phyloP scores from a whole-genome alignment of 92 coral and sea anemone species.

The Palythoa grandis region DNA sequence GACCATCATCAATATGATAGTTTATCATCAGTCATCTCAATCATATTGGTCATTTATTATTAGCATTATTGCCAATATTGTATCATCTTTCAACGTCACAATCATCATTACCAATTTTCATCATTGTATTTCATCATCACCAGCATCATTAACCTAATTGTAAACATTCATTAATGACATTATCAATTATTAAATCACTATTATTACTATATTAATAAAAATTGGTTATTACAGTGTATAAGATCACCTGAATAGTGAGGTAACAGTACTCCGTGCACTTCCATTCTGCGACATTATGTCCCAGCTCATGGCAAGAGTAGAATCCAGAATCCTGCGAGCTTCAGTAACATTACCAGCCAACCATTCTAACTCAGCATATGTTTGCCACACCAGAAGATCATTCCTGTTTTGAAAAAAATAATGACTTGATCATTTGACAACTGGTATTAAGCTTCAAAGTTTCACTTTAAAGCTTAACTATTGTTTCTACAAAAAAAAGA shows the following conservation, averaged over 20 bases:
- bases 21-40: too few species aligned
- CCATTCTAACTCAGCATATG: constrained; percentile 82
- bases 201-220: background rate
- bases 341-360: constrained; percentile 76
- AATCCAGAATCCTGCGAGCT: constrained; percentile 79
- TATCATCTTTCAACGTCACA: background rate
- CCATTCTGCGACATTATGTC: constrained; percentile 57
- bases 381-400: constrained; percentile 83
- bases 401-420: constrained; percentile 56
- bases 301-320: constrained; percentile 73
- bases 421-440: background rate
- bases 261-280: constrained; percentile 24
- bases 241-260: constrained; percentile 27
- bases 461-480: too few species aligned
- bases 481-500: too few species aligned
- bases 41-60: too few species aligned
- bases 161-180: background rate
- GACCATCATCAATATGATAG: too few species aligned
- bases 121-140: background rate
- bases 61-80: background rate
- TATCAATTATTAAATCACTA: background rate
- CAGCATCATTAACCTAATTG: background rate
- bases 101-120: background rate
- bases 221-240: background rate
- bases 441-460: too few species aligned